A percentile compares a stretch with the other conserved stretches of the same genome.
These are phyloP conservation scores for Erebia palarica DNA, from an alignment of 2,888 invertebrate genomes.

Conservation along the genomic window DNA sequence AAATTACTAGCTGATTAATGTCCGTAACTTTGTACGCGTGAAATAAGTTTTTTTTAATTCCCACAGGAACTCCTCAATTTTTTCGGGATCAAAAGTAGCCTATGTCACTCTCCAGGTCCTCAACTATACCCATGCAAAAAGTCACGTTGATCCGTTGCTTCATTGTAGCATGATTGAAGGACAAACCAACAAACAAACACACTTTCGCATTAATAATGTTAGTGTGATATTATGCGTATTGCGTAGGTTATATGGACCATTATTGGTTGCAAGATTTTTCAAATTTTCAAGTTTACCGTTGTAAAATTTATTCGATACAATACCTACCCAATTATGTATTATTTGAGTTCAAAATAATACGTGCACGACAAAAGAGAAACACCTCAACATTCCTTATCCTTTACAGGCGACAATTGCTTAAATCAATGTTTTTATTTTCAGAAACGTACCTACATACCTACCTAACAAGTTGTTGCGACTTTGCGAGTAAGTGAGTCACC, in stretches of 20 bases:
- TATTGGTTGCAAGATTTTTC: neutral
- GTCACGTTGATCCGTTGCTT: too few species aligned
- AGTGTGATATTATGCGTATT: too few species aligned
- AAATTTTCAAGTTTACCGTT: neutral
- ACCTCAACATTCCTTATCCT: neutral
- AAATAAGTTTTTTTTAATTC: too few species aligned
- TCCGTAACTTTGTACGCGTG: too few species aligned
- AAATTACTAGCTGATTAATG: too few species aligned
- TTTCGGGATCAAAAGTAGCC: too few species aligned
- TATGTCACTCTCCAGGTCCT: too few species aligned
- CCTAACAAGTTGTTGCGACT: neutral
- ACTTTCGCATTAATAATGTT: too few species aligned
- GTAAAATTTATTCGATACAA: slow-evolving; percentile 3
- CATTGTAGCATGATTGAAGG: too few species aligned
- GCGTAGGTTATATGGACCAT: neutral
- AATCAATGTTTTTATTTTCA: slow-evolving; percentile 1
- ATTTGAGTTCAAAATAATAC: neutral
- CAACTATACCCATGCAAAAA: too few species aligned
- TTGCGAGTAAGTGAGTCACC: slow-evolving; percentile 11
- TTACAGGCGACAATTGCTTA: neutral
- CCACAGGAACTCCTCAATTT: too few species aligned
- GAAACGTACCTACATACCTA: neutral
- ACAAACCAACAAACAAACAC: too few species aligned
- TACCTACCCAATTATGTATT: neutral
- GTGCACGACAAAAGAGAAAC: neutral